phyloP scores from a whole-genome alignment of 2,888 invertebrate species.

The Apomyelois bistriatella region DNA sequence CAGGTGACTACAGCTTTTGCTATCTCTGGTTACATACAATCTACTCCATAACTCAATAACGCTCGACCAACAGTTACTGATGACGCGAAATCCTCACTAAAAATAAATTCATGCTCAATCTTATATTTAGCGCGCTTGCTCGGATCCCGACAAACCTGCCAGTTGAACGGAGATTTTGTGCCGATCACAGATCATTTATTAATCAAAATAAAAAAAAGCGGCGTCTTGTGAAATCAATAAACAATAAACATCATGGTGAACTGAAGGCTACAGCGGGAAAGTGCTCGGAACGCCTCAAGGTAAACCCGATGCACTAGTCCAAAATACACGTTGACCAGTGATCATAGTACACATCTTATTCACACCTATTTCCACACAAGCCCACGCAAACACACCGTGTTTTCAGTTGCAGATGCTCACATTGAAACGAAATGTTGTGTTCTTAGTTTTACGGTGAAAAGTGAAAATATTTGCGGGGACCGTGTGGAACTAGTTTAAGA shows the following conservation, averaged over 20 bases:
- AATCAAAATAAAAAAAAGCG: constrained; percentile 35
- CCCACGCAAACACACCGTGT: constrained; percentile 75
- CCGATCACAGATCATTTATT: constrained; percentile 65
- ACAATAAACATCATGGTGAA: constrained; percentile 51
- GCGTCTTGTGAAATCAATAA: constrained; percentile 44
- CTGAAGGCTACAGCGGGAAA: constrained; percentile 35
- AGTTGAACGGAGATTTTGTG: constrained; percentile 74
- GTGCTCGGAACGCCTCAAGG: constrained; percentile 61
- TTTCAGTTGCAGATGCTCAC: constrained; percentile 71
- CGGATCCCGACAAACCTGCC: constrained; percentile 61
- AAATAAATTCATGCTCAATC: constrained; percentile 77
- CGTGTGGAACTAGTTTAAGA: constrained; percentile 37
- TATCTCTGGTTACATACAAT: constrained; percentile 28
- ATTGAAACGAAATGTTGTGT: constrained; percentile 77
- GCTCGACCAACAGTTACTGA: constrained; percentile 43
- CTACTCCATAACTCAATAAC: constrained; percentile 31
- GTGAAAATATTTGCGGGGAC: constrained; percentile 57
- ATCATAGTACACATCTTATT: constrained; percentile 72
- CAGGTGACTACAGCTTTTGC: constrained; percentile 25
- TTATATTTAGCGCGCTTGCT: constrained; percentile 77
- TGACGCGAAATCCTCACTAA: constrained; percentile 74
- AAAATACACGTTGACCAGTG: constrained; percentile 63
- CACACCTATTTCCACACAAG: constrained; percentile 77
- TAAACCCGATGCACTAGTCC: constrained; percentile 62
- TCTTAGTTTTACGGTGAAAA: constrained; percentile 68